A percentile compares a stretch with the other conserved stretches of the same genome.
phyloP scores from a whole-genome alignment of 2,888 invertebrate genomes.

The Agrypnus murinus region DNA sequence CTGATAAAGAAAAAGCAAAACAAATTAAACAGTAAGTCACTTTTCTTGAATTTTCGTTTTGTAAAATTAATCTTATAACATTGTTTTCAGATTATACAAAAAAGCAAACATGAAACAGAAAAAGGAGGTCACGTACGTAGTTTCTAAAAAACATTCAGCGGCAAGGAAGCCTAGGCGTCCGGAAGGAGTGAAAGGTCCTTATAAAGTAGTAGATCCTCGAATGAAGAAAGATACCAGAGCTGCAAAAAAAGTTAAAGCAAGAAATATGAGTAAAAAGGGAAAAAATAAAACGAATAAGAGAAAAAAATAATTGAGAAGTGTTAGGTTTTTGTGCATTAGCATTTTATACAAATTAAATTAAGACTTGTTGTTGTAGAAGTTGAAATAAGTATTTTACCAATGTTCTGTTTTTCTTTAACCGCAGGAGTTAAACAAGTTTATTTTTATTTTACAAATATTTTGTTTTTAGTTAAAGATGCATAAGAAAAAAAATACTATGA shows the following conservation, averaged over 20 bases:
- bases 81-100: constrained; percentile 85
- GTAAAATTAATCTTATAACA: constrained; percentile 1
- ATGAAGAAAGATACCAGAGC: constrained; percentile 95
- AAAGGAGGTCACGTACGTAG: constrained; percentile 94
- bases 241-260: constrained; percentile 69
- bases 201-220: constrained; percentile 95
- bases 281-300: constrained; percentile 42
- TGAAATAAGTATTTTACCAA: too few relatives aligned
- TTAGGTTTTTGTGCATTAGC: too few relatives aligned
- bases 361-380: too few relatives aligned
- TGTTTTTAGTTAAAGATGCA: too few relatives aligned
- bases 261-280: constrained; percentile 11
- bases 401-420: too few relatives aligned
- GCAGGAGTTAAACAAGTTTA: too few relatives aligned
- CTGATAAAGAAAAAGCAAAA: constrained; percentile 93
- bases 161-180: constrained; percentile 87
- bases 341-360: too few relatives aligned
- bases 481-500: too few relatives aligned
- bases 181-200: constrained; percentile 91
- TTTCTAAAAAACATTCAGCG: constrained; percentile 90
- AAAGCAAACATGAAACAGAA: constrained; percentile 90
- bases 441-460: too few relatives aligned
- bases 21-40: constrained; percentile 88
- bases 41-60: constrained; percentile 7
- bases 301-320: constrained; percentile 43